Conservation (phyloP, 2,888 invertebrate genomes). For the Pachliopta kotzebuea region DNA sequence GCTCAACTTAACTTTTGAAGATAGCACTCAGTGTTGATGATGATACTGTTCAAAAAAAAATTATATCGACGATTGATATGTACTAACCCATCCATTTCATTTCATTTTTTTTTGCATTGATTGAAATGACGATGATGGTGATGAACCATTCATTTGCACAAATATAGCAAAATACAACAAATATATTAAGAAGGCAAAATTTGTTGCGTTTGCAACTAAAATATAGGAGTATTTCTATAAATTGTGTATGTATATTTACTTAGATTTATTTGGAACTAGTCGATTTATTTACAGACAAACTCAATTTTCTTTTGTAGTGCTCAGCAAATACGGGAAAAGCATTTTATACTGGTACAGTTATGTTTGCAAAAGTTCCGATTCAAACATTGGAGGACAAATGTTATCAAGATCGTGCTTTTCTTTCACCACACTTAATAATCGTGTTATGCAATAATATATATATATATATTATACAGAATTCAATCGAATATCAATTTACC, state of each 20-base stretch:
- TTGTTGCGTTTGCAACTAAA: not conserved
- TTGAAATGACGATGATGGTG: no score
- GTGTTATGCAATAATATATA: not conserved
- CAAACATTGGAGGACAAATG: not conserved
- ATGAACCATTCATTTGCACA: no score
- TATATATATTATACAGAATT: no score
- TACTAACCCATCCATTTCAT: no score
- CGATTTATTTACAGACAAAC: slow-evolving; percentile 13
- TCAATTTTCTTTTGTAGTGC: slow-evolving; percentile 26
- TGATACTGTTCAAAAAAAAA: no score
- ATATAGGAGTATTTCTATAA: not conserved
- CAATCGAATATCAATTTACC: no score
- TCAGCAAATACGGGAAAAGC: slow-evolving; percentile 19
- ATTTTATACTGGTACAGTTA: slow-evolving; percentile 6
- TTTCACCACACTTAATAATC: not conserved
- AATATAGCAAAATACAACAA: not conserved
- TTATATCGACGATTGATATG: no score
- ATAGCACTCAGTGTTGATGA: no score
- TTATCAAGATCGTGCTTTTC: not conserved
- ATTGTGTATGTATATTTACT: not conserved
- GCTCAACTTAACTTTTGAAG: no score
- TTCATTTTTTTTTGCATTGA: no score
- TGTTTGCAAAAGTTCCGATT: slow-evolving; percentile 2
- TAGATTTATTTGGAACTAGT: slow-evolving; percentile 10
- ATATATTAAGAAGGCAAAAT: not conserved